phyloP scores from a whole-genome alignment of 1,140 invertebrate genomes.

The Eumaeus atala region DNA sequence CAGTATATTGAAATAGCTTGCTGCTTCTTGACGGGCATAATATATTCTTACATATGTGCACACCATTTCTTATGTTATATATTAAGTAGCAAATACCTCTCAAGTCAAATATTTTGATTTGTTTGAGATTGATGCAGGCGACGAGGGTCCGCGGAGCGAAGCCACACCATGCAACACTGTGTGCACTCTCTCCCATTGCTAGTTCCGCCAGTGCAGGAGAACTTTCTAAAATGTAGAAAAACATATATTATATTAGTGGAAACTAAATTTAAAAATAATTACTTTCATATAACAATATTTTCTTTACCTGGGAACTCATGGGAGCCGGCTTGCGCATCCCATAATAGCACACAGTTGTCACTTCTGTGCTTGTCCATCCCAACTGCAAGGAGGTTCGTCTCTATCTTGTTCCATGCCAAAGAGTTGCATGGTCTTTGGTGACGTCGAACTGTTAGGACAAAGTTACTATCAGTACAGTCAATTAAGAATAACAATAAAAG shows the following conservation, averaged over 20 bases:
- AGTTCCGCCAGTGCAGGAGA: constrained; percentile 73
- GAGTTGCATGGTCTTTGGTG: constrained; percentile 89
- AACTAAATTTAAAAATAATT: too few species aligned
- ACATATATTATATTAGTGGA: too few species aligned
- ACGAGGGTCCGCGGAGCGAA: constrained; percentile 83
- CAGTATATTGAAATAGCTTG: too few species aligned
- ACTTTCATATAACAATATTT: background rate
- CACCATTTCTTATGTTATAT: background rate
- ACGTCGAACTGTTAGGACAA: constrained; percentile 79
- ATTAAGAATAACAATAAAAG: too few species aligned
- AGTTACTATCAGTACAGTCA: background rate
- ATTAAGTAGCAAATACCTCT: constrained; percentile 81
- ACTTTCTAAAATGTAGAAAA: too few species aligned
- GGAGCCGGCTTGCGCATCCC: constrained; percentile 80
- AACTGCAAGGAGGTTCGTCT: constrained; percentile 86
- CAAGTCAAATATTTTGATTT: constrained; percentile 92
- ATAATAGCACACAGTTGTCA: constrained; percentile 87
- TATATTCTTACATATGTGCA: too few species aligned
- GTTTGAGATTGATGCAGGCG: constrained; percentile 91
- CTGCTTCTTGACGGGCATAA: too few species aligned
- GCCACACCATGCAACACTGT: constrained; percentile 90
- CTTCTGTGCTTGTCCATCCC: constrained; percentile 90
- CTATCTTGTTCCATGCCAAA: constrained; percentile 92
- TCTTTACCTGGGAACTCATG: constrained; percentile 39
- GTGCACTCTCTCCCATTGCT: constrained; percentile 86